Base-by-base conservation (phyloP, 2,113 vertebrate species). In the Todiramphus chloris region DNA sequence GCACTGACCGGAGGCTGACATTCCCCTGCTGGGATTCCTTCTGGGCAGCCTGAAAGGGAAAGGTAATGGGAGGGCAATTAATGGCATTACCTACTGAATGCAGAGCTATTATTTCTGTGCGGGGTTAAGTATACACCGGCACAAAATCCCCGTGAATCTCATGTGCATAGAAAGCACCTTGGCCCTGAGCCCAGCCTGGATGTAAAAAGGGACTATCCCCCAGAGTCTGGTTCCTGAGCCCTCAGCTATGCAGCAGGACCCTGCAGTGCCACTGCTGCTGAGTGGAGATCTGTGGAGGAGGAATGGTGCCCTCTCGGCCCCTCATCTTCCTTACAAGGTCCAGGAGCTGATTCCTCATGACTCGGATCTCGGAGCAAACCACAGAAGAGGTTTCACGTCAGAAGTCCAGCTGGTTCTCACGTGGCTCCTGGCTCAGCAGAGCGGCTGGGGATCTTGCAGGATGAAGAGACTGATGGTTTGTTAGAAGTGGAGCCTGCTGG, bases 1-100 rank as follows among this genome's bases (percentile, higher is more conserved):
- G n/a, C n/a, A 2, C 37, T 35, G 41, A 20, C 83, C 18, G 0
- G 4, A 27, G 63, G 63, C 46, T n/a, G 50, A 24, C 66, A 3
- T 44, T 39, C 31, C 53, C 77, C 39, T 87, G 3, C 92, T 13
- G 83, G 70, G 83, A 78, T 67, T 88, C 69, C 48, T 88, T 51
- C 89, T 13, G 35, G 15, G 75, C 75, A 77, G 53, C 80, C 89
- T 46, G 92, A 83, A 92, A 94, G 92, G 92, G 94, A 94, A 94
- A 91, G 94, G 75, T 74, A 72, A 89, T 6, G 63, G 5, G 90
- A 88, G 44, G 85, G 86, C 86, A 90, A 90, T 90, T 87, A 92
- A 90, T 64, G 79, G 79, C 43, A 58, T 88, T 53, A 43, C 31
- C 62, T 43, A 6, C 94, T 25, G 66, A 72, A 39, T 5, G 69